Evolutionary conservation across 92 coral and sea anemone genomes (phyloP).

Genomic region (Epizoanthus fatuus): DNA sequence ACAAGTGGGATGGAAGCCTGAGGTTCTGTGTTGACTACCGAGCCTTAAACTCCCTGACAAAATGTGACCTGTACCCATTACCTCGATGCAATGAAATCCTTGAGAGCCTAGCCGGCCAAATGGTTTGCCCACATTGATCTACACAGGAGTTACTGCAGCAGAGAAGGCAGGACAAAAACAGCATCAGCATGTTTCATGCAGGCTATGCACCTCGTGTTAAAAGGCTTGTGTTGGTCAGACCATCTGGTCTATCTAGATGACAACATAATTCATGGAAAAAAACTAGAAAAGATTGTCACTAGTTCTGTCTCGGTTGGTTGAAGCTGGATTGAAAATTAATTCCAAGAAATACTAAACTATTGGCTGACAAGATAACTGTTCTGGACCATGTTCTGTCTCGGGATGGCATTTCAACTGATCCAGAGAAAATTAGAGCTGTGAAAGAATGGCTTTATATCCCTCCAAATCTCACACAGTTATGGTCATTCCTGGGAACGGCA

Average conservation of each 20-base stretch:
- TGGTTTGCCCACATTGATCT: constrained; percentile 54
- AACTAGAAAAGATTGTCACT: too few relatives aligned
- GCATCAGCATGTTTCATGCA: too few relatives aligned
- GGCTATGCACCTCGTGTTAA: constrained; percentile 1
- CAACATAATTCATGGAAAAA: too few relatives aligned
- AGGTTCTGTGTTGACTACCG: constrained; percentile 61
- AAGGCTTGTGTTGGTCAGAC: constrained; percentile 42
- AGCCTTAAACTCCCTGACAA: constrained; percentile 42
- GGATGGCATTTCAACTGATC: constrained; percentile 43
- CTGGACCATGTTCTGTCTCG: constrained; percentile 38
- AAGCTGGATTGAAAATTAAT: too few relatives aligned
- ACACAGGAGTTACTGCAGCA: background rate
- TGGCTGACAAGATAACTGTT: background rate
- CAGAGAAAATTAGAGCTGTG: constrained; percentile 30
- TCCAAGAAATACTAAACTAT: too few relatives aligned
- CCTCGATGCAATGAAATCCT: constrained; percentile 56
- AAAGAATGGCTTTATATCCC: constrained; percentile 7
- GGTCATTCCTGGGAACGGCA: constrained; percentile 38
- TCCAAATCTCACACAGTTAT: constrained; percentile 6
- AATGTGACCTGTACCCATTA: constrained; percentile 39
- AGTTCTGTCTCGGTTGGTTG: too few relatives aligned
- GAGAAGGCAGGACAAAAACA: too few relatives aligned
- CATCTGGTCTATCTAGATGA: background rate
- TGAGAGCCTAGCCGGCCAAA: constrained; percentile 48
- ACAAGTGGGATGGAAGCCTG: background rate